Evolutionary conservation across 2,113 vertebrate species (phyloP).

Genomic region (Aegotheles bennettii): DNA sequence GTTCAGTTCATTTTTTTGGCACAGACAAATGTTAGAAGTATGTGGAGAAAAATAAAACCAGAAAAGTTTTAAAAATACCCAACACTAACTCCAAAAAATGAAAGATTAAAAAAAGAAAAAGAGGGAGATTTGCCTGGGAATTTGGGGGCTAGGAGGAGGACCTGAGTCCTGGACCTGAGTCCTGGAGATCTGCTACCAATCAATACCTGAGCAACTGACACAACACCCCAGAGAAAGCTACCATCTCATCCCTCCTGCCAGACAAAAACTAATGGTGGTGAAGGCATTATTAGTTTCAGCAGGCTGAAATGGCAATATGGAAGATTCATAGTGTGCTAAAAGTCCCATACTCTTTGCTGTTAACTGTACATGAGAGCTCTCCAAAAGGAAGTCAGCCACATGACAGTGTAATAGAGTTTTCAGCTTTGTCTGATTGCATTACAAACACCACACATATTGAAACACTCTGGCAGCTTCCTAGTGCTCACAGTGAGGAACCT

Average conservation of each 20-base stretch:
- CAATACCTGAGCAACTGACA: background rate
- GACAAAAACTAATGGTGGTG: background rate
- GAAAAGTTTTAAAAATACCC: background rate
- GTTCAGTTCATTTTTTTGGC: no score
- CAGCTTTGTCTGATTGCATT: conserved; percentile 64
- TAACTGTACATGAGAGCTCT: background rate
- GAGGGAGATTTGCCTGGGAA: background rate
- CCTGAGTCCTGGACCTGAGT: background rate
- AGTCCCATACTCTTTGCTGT: background rate
- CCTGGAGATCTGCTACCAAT: background rate
- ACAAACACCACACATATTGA: conserved; percentile 77
- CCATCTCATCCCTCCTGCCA: background rate
- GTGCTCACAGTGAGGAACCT: conserved; percentile 72
- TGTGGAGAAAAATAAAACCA: background rate
- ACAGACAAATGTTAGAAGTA: background rate
- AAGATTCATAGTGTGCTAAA: background rate
- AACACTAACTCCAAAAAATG: background rate
- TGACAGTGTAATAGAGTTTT: conserved; percentile 56
- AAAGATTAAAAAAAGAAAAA: background rate
- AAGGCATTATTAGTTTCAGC: background rate
- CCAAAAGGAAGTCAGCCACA: conserved; percentile 56
- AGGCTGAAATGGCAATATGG: background rate
- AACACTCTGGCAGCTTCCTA: conserved; percentile 77
- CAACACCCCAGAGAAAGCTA: background rate
- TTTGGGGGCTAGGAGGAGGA: accelerated